Conservation (phyloP, 2,888 invertebrate species). For the Pachydiplax longipennis region DNA sequence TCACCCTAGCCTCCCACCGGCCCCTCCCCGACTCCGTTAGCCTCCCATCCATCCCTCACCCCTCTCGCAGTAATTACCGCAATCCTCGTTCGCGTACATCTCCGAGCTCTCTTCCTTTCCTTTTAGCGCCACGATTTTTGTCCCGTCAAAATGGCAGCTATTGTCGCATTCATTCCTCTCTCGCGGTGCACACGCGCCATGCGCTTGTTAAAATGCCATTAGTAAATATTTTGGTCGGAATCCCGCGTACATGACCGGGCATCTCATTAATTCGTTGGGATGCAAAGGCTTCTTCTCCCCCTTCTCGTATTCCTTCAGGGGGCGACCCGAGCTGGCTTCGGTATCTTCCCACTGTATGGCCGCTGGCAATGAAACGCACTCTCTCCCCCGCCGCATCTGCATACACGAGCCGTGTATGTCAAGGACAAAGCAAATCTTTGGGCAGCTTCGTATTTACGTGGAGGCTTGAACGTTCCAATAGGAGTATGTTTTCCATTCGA, state of each 20-base stretch:
- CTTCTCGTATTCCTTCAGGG: conserved; percentile 2
- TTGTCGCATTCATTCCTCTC: not conserved
- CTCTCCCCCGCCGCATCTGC: not conserved
- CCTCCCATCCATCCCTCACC: conserved; percentile 2
- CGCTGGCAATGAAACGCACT: conserved; percentile 23
- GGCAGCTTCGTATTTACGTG: not conserved
- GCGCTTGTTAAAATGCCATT: not conserved
- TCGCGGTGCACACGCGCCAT: not conserved
- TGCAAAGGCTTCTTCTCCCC: not conserved
- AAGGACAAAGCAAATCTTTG: not conserved
- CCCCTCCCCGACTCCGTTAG: not conserved
- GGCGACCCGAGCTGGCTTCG: not conserved
- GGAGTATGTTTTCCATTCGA: not conserved
- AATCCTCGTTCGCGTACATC: not conserved
- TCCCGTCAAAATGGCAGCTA: not conserved
- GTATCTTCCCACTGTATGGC: not conserved
- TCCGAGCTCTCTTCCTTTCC: not conserved
- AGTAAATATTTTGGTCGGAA: not conserved
- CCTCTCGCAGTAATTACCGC: conserved; percentile 11
- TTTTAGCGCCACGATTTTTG: not conserved
- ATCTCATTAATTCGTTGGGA: conserved; percentile 18
- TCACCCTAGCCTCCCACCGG: not conserved
- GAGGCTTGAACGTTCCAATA: not conserved
- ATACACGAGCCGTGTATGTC: not conserved
- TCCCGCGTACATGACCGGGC: not conserved